These are phyloP conservation scores for Hipposideros armiger DNA, from an alignment of 2,113 vertebrate genomes.

Conservation along the genomic window DNA sequence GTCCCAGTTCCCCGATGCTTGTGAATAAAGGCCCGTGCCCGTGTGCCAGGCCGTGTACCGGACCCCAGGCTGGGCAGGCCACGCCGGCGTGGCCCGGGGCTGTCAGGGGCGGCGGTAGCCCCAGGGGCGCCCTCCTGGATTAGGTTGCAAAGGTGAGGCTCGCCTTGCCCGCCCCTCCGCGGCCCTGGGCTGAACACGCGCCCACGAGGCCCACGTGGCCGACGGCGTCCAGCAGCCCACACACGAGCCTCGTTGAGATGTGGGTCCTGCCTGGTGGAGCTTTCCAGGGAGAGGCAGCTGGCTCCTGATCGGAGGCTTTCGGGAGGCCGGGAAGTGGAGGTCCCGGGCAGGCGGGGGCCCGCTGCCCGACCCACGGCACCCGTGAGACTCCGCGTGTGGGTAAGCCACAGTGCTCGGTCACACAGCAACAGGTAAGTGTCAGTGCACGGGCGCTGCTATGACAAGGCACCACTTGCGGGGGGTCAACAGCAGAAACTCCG, in stretches of 20 bases:
- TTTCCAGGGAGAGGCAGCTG: not conserved
- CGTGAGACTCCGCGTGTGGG: too few relatives aligned
- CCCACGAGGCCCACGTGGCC: too few relatives aligned
- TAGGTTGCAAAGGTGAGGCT: not conserved
- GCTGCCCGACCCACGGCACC: not conserved
- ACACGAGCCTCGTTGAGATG: too few relatives aligned
- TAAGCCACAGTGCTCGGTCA: not conserved
- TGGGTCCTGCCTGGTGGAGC: not conserved
- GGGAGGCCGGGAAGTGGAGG: not conserved
- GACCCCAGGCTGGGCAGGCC: too few relatives aligned
- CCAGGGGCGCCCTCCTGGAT: not conserved
- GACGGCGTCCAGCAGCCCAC: too few relatives aligned
- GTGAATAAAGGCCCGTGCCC: not conserved
- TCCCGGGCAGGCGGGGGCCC: not conserved
- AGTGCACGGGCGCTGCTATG: not conserved
- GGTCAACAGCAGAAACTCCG: too few relatives aligned
- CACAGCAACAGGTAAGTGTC: not conserved
- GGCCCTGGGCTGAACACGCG: too few relatives aligned
- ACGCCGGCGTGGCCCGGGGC: too few relatives aligned
- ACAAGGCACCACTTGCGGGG: not conserved
- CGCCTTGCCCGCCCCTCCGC: too few relatives aligned
- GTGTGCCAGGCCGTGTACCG: not conserved
- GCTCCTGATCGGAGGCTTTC: not conserved
- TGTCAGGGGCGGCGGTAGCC: not conserved
- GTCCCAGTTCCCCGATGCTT: not conserved